Base-by-base conservation (phyloP, 1,140 invertebrate genomes). In the Eufriesea mexicana region DNA sequence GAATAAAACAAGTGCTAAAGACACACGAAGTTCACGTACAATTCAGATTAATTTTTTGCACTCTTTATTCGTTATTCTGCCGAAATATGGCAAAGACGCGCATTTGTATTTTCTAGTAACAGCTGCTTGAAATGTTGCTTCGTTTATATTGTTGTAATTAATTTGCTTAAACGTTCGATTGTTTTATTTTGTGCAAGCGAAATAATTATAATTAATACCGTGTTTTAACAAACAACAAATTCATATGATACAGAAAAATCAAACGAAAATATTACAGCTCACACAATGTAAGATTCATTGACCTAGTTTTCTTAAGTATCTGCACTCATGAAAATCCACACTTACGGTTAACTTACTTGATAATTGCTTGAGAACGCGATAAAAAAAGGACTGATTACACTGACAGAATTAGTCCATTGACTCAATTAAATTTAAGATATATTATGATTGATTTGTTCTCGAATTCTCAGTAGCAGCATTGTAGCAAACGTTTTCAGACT, bases 51-150 rank as follows among this genome's bases (percentile, higher is more conserved):
- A 28, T 10, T n/a, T 14, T 35, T 28, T 23, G 0, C 9, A 35
- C 42, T 54, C 42, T 67, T 74, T 73, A 74, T 23, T 61, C 59
- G 49, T 49, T 64, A 20, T 18, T 28, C 10, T 84, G 76, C 57
- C 76, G 72, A 84, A 84, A 84, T 84, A 79, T 79, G 76, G 68
- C 67, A 83, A 49, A 55, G 51, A 79, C 72, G 62, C 71, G 14
- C 20, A 81, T 42, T 81, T 20, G 79, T 51, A 67, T 81, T 75
- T 74, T 35, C 51, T 62, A 66, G 61, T 75, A 75, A 81, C 79
- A 81, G 79, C 79, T 81, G 77, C 67, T 79, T 20, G 18, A 57
- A 61, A 42, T 42, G 42, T n/a, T 81, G 25, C 18, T 4, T 1
- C 28, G 49, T 81, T 57, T 35, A 66, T 28, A 4, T 35, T 35